Evolutionary conservation across 2,888 invertebrate species (phyloP).

Genomic region (Hofmannophila pseudospretella): DNA sequence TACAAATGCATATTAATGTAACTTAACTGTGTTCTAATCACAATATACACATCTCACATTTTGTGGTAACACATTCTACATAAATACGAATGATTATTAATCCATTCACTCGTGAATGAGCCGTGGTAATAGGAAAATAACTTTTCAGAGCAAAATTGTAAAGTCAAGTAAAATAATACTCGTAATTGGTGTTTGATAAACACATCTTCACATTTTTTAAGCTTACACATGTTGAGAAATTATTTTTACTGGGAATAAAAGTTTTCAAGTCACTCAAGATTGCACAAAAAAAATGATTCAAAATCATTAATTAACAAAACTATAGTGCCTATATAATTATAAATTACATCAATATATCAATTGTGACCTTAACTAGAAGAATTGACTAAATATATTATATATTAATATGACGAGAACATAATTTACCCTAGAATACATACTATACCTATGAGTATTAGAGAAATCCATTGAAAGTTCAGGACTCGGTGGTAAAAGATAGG

Average conservation of each 20-base stretch:
- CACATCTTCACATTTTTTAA: no score
- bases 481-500: constrained; percentile 60
- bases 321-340: constrained; percentile 16
- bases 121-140: no score
- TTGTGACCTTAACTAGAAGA: constrained; percentile 38
- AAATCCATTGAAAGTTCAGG: constrained; percentile 35
- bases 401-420: constrained; percentile 59
- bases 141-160: no score
- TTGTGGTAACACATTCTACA: constrained; percentile 22
- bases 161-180: no score
- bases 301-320: constrained; percentile 12
- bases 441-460: constrained; percentile 55
- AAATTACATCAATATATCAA: constrained; percentile 22
- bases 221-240: no score
- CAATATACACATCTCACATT: constrained; percentile 16
- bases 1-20: constrained; percentile 16
- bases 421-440: constrained; percentile 29
- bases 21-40: constrained; percentile 9
- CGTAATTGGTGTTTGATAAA: no score
- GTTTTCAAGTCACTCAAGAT: no score
- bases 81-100: constrained; percentile 13
- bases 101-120: no score
- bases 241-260: no score
- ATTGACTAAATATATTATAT: constrained; percentile 52
- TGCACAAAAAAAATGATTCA: constrained; percentile 10